Evolutionary conservation across 2,113 vertebrate genomes (phyloP).

Genomic region (Promerops cafer): DNA sequence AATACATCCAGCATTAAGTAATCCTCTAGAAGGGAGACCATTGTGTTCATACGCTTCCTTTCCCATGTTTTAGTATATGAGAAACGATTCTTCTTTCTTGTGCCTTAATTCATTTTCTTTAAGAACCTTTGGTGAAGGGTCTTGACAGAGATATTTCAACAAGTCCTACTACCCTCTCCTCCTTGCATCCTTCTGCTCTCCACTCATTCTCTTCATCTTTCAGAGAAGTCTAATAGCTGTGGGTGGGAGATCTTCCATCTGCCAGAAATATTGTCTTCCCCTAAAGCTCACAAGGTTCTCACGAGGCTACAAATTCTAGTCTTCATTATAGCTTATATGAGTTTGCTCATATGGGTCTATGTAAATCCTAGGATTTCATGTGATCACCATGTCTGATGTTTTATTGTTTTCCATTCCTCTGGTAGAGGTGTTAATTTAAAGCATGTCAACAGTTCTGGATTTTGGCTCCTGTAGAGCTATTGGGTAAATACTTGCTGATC

Average conservation of each 20-base stretch:
- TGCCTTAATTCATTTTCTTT: not conserved
- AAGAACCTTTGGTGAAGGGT: not conserved
- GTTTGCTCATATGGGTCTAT: not conserved
- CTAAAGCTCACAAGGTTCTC: not conserved
- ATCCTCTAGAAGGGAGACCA: not conserved
- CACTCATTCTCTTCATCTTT: not conserved
- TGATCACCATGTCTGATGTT: not conserved
- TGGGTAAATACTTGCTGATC: not conserved
- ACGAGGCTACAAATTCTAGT: accelerated
- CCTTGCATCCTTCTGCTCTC: not conserved
- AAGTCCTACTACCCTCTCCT: not conserved
- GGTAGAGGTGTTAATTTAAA: not conserved
- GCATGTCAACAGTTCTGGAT: not conserved
- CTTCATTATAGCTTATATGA: not conserved
- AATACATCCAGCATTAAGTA: not conserved
- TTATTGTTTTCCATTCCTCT: not conserved
- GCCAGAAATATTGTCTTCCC: not conserved
- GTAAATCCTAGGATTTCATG: not conserved
- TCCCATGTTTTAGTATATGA: not conserved
- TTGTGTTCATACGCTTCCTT: not conserved
- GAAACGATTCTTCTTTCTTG: not conserved
- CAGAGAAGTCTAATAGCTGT: not conserved
- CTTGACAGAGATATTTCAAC: not conserved
- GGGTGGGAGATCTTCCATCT: not conserved
- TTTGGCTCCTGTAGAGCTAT: not conserved